phyloP scores from a whole-genome alignment of 2,113 vertebrate species.

The Ariopsis seemanni region DNA sequence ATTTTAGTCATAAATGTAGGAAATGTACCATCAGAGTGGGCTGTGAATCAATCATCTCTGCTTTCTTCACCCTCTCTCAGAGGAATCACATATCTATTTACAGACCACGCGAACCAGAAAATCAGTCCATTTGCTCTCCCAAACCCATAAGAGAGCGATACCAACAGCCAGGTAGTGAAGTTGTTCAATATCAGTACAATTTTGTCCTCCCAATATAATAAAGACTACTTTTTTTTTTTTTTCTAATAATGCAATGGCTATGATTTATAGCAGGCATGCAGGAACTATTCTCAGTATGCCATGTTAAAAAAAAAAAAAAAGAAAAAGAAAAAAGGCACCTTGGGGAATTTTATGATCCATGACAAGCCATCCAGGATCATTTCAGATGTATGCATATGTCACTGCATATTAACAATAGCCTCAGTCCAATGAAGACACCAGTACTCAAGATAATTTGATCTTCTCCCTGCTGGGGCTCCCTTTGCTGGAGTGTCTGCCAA shows the following conservation, averaged over 20 bases:
- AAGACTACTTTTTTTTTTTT: slow-evolving; percentile 46
- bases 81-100: slow-evolving; percentile 56
- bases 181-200: slow-evolving; percentile 62
- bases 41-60: slow-evolving; percentile 39
- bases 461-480: slow-evolving; percentile 57
- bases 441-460: slow-evolving; percentile 71
- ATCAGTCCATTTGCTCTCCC: slow-evolving; percentile 61
- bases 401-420: slow-evolving; percentile 74
- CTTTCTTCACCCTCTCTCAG: slow-evolving; percentile 41
- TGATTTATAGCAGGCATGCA: slow-evolving; percentile 63
- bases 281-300: slow-evolving; percentile 60
- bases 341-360: slow-evolving; percentile 76
- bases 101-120: slow-evolving; percentile 54
- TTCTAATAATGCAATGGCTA: slow-evolving; percentile 39
- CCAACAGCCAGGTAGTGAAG: slow-evolving; percentile 47
- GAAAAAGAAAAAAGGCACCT: slow-evolving; percentile 69
- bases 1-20: slow-evolving; percentile 37
- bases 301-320: slow-evolving; percentile 35
- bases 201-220: slow-evolving; percentile 65
- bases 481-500: slow-evolving; percentile 54
- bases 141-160: slow-evolving; percentile 50
- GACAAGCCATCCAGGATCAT: slow-evolving; percentile 69
- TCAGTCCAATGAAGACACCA: slow-evolving; percentile 66
- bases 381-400: slow-evolving; percentile 74
- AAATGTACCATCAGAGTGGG: slow-evolving; percentile 28